Conservation (phyloP, 2,888 invertebrate species). For the Acrocera orbiculus region DNA sequence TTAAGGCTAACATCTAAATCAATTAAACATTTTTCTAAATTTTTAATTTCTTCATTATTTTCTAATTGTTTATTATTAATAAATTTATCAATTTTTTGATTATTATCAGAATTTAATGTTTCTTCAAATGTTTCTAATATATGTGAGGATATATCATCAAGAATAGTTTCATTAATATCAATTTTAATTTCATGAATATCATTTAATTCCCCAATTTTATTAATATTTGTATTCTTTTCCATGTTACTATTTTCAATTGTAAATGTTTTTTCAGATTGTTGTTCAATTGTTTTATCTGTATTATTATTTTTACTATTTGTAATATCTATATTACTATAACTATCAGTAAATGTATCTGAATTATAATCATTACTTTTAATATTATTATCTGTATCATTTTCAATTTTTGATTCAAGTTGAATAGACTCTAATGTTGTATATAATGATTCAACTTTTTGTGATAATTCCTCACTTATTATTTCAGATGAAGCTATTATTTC, state of each 20-base stretch:
- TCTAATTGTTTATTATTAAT: not conserved
- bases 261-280: not conserved
- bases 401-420: no score
- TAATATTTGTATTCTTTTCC: conserved; percentile 17
- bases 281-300: not conserved
- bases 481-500: not conserved
- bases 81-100: not conserved
- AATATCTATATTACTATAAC: not conserved
- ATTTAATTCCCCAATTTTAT: conserved; percentile 14
- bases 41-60: conserved; percentile 3
- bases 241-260: not conserved
- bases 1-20: conserved; percentile 16
- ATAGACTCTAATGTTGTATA: no score
- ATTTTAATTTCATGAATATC: not conserved
- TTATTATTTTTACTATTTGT: not conserved
- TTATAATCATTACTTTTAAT: not conserved
- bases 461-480: no score
- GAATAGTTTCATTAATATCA: not conserved
- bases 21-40: conserved; percentile 16
- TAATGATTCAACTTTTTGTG: no score
- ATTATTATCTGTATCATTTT: not conserved
- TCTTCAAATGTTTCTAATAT: no score
- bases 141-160: no score
- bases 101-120: not conserved
- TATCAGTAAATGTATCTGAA: not conserved